Conservation (phyloP, 1,140 invertebrate species). For the Drosophila oshimai region DNA sequence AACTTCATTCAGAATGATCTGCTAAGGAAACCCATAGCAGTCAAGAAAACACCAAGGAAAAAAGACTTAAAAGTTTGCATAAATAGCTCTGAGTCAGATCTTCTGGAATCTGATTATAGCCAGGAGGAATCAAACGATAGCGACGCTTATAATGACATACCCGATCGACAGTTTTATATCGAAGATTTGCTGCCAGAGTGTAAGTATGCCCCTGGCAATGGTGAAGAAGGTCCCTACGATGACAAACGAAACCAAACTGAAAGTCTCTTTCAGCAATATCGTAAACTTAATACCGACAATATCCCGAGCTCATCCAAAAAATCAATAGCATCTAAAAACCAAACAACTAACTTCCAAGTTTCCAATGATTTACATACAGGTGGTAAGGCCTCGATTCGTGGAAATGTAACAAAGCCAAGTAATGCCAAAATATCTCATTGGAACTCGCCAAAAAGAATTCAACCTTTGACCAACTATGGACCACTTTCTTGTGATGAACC, state of each 20-base stretch:
- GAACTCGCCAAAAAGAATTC: background rate
- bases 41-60: background rate
- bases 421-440: too few species aligned
- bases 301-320: background rate
- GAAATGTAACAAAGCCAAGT: too few species aligned
- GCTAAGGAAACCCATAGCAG: background rate
- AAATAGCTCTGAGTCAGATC: slow-evolving; percentile 13
- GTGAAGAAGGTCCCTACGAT: slow-evolving; percentile 51
- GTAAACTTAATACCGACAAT: too few species aligned
- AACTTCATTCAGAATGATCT: slow-evolving; percentile 1
- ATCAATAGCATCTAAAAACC: background rate
- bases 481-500: background rate
- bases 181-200: slow-evolving; percentile 40
- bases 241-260: background rate
- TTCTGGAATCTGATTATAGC: background rate
- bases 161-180: slow-evolving; percentile 56
- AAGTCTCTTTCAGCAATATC: background rate
- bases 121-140: slow-evolving; percentile 11
- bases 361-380: background rate
- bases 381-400: too few species aligned
- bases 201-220: slow-evolving; percentile 21
- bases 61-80: background rate
- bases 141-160: slow-evolving; percentile 51
- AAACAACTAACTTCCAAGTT: background rate
- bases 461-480: background rate